Evolutionary conservation across 2,113 vertebrate species (phyloP).

Genomic region (Ceuthmochares aereus): DNA sequence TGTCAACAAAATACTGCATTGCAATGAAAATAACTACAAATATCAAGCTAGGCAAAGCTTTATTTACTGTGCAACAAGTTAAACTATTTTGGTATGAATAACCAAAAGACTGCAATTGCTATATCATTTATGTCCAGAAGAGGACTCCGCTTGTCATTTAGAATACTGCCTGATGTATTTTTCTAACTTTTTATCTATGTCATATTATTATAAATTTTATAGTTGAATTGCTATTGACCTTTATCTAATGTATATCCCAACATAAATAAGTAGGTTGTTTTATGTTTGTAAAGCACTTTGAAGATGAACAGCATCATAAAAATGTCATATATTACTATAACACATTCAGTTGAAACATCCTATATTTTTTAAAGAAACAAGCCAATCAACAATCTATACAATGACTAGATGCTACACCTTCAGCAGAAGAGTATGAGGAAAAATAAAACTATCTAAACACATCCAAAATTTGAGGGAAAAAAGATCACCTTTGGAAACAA

Average conservation of each 20-base stretch:
- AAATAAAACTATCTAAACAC: neutral
- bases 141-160: conserved; percentile 55
- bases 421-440: neutral
- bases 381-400: neutral
- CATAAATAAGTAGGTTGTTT: conserved; percentile 44
- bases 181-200: conserved; percentile 33
- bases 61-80: neutral
- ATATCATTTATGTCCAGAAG: conserved; percentile 57
- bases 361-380: conserved; percentile 18
- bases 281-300: conserved; percentile 42
- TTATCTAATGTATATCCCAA: conserved; percentile 36
- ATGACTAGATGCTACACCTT: neutral
- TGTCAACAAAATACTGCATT: neutral
- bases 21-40: neutral
- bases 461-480: neutral
- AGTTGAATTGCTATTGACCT: conserved; percentile 57
- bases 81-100: neutral
- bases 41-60: neutral
- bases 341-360: neutral
- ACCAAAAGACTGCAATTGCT: neutral
- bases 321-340: conserved; percentile 7
- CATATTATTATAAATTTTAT: conserved; percentile 50
- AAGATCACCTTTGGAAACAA: neutral
- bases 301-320: conserved; percentile 54
- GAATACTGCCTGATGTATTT: neutral